Conservation (phyloP, 1,140 invertebrate genomes). For the Akabosia matsudoensis region DNA sequence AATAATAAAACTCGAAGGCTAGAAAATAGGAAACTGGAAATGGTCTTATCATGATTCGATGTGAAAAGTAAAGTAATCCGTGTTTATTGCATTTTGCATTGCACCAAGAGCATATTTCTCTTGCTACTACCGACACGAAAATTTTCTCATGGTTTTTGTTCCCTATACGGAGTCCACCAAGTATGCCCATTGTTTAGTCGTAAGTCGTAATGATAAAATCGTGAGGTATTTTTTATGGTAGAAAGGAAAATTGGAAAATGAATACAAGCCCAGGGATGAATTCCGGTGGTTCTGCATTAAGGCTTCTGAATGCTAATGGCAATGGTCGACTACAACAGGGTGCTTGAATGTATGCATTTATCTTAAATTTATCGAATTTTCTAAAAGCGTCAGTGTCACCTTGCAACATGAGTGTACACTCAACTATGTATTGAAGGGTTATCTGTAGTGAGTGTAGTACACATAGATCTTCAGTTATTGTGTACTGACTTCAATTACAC, state of each 20-base stretch:
- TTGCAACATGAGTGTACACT: neutral
- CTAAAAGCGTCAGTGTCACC: neutral
- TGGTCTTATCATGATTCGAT: neutral
- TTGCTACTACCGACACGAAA: too few relatives aligned
- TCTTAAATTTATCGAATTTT: neutral
- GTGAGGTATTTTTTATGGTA: neutral
- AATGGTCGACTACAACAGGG: constrained; percentile 15
- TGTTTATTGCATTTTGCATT: too few relatives aligned
- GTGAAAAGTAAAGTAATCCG: neutral
- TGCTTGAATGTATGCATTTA: constrained; percentile 14
- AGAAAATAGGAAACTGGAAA: too few relatives aligned
- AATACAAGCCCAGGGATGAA: constrained; percentile 5
- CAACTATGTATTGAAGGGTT: neutral
- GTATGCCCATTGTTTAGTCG: neutral
- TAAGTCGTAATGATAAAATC: neutral
- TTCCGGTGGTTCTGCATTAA: constrained; percentile 7
- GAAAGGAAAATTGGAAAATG: neutral
- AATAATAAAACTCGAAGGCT: too few relatives aligned
- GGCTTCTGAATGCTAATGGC: constrained; percentile 21
- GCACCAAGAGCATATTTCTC: too few relatives aligned
- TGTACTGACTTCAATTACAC: too few relatives aligned
- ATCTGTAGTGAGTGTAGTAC: too few relatives aligned
- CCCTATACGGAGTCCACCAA: too few relatives aligned
- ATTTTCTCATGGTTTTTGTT: too few relatives aligned
- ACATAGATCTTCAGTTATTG: too few relatives aligned